These are phyloP conservation scores for Thumatha senex DNA, from an alignment of 2,888 invertebrate species.

Conservation along the genomic window DNA sequence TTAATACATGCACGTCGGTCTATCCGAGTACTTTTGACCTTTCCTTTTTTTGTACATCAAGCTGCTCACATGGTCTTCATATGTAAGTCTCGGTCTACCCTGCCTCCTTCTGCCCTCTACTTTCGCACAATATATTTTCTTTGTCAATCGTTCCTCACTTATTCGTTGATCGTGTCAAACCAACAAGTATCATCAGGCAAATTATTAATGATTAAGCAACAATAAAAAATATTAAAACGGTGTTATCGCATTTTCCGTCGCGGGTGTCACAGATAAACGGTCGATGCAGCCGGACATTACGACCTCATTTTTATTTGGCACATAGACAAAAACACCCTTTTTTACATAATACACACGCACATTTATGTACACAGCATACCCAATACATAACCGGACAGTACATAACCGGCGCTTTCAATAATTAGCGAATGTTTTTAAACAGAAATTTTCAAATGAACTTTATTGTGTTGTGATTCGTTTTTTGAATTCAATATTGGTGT, in stretches of 20 bases:
- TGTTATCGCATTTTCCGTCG: conserved; percentile 45
- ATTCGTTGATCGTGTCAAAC: too few relatives aligned
- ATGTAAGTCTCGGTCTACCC: too few relatives aligned
- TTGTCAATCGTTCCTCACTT: too few relatives aligned
- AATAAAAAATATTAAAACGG: conserved; percentile 9
- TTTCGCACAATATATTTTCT: too few relatives aligned
- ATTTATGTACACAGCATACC: conserved; percentile 38
- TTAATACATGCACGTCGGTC: too few relatives aligned
- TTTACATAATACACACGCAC: conserved; percentile 66
- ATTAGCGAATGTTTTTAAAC: conserved; percentile 79
- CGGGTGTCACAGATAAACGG: conserved; percentile 67
- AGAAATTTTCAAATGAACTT: conserved; percentile 78
- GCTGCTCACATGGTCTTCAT: too few relatives aligned
- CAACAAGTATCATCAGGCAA: too few relatives aligned
- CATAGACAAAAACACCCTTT: conserved; percentile 82
- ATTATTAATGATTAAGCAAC: background rate
- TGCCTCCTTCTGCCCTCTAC: too few relatives aligned
- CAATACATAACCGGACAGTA: conserved; percentile 53
- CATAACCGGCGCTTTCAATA: conserved; percentile 66
- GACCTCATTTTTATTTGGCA: conserved; percentile 82
- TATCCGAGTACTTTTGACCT: too few relatives aligned
- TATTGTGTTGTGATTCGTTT: conserved; percentile 55
- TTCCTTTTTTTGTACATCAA: too few relatives aligned
- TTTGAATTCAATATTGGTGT: conserved; percentile 61
- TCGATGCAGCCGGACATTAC: conserved; percentile 77